Conservation (phyloP, 2,113 vertebrate genomes). For the Dasyornis broadbenti region DNA sequence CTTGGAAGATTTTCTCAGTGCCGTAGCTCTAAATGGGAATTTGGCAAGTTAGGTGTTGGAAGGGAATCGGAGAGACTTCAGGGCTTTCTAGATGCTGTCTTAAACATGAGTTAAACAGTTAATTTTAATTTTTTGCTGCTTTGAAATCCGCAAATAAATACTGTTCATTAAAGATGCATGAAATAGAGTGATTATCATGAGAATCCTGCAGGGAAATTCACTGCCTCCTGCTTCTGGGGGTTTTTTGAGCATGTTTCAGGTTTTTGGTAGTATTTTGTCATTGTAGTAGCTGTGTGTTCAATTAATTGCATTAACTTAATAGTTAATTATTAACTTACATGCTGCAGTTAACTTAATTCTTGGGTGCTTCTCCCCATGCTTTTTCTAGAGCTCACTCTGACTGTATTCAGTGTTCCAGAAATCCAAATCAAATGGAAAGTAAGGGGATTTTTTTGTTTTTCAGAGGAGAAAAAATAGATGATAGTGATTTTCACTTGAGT, state of each 20-base stretch:
- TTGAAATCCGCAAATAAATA: background rate
- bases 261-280: background rate
- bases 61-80: background rate
- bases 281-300: background rate
- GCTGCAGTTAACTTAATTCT: background rate
- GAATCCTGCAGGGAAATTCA: background rate
- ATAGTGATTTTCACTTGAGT: background rate
- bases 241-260: background rate
- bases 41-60: background rate
- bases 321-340: background rate
- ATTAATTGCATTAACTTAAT: background rate
- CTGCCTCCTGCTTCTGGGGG: background rate
- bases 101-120: background rate
- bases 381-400: background rate
- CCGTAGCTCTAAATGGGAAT: background rate
- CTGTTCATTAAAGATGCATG: background rate
- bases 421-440: background rate
- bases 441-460: background rate
- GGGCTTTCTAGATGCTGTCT: background rate
- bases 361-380: background rate
- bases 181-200: background rate
- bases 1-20: background rate
- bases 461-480: background rate
- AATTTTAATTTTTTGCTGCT: background rate
- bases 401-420: background rate